Evolutionary conservation across 2,888 invertebrate species (phyloP), one percentile per base, ranked within the genome.

Genomic region (Bimastos eiseni): DNA sequence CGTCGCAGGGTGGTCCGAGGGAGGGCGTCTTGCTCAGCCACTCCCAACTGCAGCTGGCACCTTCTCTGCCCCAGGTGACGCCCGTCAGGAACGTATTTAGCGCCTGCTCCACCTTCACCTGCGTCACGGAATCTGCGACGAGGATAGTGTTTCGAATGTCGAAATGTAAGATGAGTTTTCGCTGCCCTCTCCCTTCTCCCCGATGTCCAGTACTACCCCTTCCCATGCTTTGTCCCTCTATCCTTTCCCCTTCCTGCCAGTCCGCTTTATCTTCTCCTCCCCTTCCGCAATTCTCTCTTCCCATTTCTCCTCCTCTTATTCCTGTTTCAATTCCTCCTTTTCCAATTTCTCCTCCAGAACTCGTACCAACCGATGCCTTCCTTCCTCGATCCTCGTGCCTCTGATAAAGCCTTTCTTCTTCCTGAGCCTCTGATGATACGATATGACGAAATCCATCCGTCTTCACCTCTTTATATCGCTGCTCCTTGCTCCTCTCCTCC

Each of bases 1-100:
- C 93, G 0, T 92, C 91, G 24, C 70, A 89, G 0, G 90, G 92
- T 4, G 93, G 93, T 13, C 92, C 92, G 33, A 94, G 92, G 8
- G 94, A 93, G 0, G 94, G 94, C 33, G 91, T 88, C 89, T 94
- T 93, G 19, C 93, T 94, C 90, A 93, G 91, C 94, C 94, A 95
- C 44, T 91, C 90, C 94, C 94, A 95, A 21, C 91, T 90, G 0
- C n/a, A n/a, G n/a, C 44, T 90, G 86, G 93, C 94, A 0, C 21
- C 91, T 33, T 92, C 91, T 38, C 92, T 92, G 6, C 95, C 95
- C 95, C 95, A 95, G 8, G 93, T 93, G 19, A 95, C 95, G 3
- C 95, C 94, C 1, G 95, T 94, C 36, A 95, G 93, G 92, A 94
- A 95, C 90, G 94, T 94, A 92, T 95, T 95, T n/a, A 95, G 93